These are phyloP conservation scores for Fissipunctia ypsillon DNA, from an alignment of 2,888 invertebrate species.

Conservation along the genomic window DNA sequence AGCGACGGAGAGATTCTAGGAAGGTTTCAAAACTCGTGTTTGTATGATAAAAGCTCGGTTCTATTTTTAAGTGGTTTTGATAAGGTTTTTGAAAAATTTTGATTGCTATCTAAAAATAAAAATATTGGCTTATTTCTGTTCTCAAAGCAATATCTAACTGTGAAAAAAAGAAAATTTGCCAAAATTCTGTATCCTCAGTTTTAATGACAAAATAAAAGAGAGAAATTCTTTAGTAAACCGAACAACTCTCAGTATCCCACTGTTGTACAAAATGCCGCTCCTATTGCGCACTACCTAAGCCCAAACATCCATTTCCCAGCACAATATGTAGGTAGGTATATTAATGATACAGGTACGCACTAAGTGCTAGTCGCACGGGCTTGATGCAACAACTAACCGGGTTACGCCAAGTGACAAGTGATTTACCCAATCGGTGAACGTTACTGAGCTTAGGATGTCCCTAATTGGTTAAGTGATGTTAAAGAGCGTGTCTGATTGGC, in stretches of 20 bases:
- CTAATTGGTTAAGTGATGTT: conserved; percentile 43
- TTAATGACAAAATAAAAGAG: not conserved
- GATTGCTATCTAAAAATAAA: no score
- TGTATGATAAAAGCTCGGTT: conserved; percentile 45
- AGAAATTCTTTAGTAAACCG: not conserved
- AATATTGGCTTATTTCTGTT: not conserved
- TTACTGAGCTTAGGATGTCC: conserved; percentile 4
- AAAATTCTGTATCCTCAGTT: not conserved
- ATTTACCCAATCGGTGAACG: conserved; percentile 40
- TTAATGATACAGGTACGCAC: conserved; percentile 6
- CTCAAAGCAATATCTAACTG: not conserved
- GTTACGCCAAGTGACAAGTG: conserved; percentile 31
- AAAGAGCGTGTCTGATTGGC: conserved; percentile 14
- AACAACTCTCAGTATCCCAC: no score
- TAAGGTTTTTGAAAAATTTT: not conserved
- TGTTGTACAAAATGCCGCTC: no score
- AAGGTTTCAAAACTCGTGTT: conserved; percentile 36
- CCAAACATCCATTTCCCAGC: not conserved
- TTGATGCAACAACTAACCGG: conserved; percentile 33
- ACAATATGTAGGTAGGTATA: not conserved
- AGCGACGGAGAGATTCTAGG: conserved; percentile 49
- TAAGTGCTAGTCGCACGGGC: conserved; percentile 26
- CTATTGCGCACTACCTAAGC: no score
- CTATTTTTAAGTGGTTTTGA: not conserved
- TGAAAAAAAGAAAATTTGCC: not conserved